These are phyloP conservation scores for Mugil cephalus DNA, from an alignment of 2,113 vertebrate genomes.

Conservation along the genomic window DNA sequence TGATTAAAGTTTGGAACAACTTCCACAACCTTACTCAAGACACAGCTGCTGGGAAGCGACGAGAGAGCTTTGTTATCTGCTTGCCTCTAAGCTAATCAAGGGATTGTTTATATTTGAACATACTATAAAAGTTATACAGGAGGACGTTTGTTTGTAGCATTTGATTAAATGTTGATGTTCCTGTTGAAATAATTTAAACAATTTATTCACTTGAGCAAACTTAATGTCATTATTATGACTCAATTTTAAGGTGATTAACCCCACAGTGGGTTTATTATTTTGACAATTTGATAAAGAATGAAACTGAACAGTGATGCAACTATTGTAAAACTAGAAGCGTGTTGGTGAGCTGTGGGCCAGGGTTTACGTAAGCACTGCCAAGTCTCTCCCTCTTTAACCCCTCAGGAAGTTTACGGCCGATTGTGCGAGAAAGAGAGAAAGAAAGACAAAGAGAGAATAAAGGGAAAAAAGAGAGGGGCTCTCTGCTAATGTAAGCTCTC, in stretches of 20 bases:
- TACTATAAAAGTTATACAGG: conserved; percentile 19
- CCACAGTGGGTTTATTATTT: background rate
- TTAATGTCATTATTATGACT: background rate
- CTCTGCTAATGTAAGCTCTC: conserved; percentile 62
- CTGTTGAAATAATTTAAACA: conserved; percentile 11
- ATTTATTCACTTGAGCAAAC: background rate
- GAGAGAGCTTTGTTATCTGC: conserved; percentile 30
- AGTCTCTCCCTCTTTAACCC: conserved; percentile 61
- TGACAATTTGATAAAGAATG: conserved; percentile 5
- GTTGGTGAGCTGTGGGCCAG: conserved; percentile 40
- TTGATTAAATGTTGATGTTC: conserved; percentile 18
- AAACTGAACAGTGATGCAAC: conserved; percentile 15
- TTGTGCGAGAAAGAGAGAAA: conserved; percentile 44
- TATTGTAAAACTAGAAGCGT: conserved; percentile 30
- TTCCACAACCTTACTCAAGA: conserved; percentile 65
- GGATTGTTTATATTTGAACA: conserved; percentile 38
- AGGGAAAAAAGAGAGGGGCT: conserved; percentile 4
- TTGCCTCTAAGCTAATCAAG: conserved; percentile 24
- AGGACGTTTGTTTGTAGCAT: conserved; percentile 10
- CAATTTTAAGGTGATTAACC: background rate
- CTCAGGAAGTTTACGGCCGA: conserved; percentile 76
- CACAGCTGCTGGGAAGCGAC: conserved; percentile 48
- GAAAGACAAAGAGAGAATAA: conserved; percentile 45
- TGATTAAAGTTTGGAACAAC: conserved; percentile 87
- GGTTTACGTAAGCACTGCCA: conserved; percentile 56